Base-by-base conservation (phyloP, 2,888 invertebrate species). In the Hedychridium roseum region DNA sequence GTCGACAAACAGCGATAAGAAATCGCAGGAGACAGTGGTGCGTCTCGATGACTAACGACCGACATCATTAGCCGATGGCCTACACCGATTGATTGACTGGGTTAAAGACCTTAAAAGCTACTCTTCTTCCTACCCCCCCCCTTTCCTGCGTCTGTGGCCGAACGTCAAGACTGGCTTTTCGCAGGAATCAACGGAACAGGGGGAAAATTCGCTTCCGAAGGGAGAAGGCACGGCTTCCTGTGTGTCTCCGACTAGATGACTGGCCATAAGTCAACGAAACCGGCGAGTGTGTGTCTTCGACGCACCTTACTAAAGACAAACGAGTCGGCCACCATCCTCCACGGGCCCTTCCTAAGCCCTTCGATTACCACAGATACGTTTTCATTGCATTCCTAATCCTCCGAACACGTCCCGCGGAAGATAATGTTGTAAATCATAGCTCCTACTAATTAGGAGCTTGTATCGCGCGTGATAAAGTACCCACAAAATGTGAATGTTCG, bases 261-360 rank as follows among this genome's bases (percentile, higher is more conserved):
- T 60, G 47, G 53, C 57, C 57, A 66, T 66, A 66, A 68, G 66
- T 68, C 61, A 61, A 41, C 32, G 38, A 34, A 26, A 37, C 23
- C 31, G 43, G 54, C 30, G 45, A 54, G 54, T 54, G 37, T n/a
- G n/a, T 47, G 57, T 36, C 55, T 60, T 60, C 66, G 64, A 70
- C 70, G 64, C 66, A 66, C 57, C 71, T 71, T 70, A 71, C 71
- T 71, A 67, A n/a, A 71, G 70, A 70, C 57, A 61, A 68, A 70
- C 62, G 70, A 67, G 34, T 45, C 45, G 23, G 9, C 35, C 41
- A 28, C 41, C 44, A 41, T 45, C 50, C 43, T 47, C 42, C 23
- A 16, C 34, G 41, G 16, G 11, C 43, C 42, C 16, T 37, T 49
- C 17, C n/a, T 27, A 15, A 36, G 38, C 30, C 41, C 17, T 23